Evolutionary conservation across 2,888 invertebrate genomes (phyloP).

Genomic region (Ophioninae sp.): DNA sequence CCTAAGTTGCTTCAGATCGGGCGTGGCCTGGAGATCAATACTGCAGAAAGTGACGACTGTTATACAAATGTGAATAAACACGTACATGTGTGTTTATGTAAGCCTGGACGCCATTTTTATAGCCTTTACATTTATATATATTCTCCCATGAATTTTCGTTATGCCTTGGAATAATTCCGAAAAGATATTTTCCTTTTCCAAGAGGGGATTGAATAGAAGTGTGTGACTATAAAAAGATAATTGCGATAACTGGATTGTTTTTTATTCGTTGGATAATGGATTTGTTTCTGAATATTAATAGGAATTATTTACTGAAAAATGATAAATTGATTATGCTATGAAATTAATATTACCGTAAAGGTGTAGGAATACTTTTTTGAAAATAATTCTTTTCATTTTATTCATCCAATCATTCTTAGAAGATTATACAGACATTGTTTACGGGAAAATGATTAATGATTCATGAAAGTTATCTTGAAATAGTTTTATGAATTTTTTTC

Average conservation of each 20-base stretch:
- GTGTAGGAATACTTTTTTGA: background rate
- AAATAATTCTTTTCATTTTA: background rate
- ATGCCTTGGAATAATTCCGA: conserved; percentile 7
- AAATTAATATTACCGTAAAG: no score
- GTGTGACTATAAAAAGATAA: background rate
- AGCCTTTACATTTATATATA: background rate
- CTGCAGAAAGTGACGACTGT: conserved; percentile 67
- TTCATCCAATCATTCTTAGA: background rate
- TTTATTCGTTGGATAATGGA: background rate
- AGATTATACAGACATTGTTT: no score
- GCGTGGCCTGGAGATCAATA: conserved; percentile 74
- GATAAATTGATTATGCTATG: background rate
- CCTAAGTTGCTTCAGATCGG: conserved; percentile 66
- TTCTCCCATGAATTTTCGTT: background rate
- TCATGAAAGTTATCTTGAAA: no score
- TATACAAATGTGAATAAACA: background rate
- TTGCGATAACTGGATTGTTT: background rate
- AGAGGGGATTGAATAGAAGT: background rate
- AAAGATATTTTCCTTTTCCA: background rate
- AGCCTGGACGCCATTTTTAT: background rate
- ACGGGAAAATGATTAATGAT: no score
- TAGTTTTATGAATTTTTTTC: background rate
- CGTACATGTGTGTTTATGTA: background rate
- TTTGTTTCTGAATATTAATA: background rate
- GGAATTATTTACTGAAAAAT: background rate